Base-by-base conservation (phyloP, 1,140 invertebrate species). In the Ceratosolen solmsi region DNA sequence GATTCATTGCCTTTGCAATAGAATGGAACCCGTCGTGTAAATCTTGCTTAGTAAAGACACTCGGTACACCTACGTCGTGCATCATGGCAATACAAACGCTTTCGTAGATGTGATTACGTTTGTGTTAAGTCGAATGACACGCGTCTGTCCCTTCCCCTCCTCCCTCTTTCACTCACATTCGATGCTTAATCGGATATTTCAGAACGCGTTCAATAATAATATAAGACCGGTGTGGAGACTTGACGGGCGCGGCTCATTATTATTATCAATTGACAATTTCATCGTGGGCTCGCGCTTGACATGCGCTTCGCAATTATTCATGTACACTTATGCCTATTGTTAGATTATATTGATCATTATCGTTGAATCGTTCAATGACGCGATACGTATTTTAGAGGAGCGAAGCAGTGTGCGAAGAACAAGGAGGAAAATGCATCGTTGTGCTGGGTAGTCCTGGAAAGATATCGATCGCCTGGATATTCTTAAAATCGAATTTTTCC, bases 181-280 rank as follows among this genome's bases (percentile, higher is more conserved):
- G 58, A 77, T 41, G 36, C n/a, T 51, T 54, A 54, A 77, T 65
- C n/a, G n/a, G 58, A 77, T 65, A 38, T 41, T 56, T 38, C 36
- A 7, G 33, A 58, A 56, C 20, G 51, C 8, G 27, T 41, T n/a
- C n/a, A 49, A 41, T 46, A 36, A 68, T 20, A 20, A 25, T 36
- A 20, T 13, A n/a, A 38, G 30, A 33, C 22, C 70, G 30, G 27
- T 7, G 36, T 25, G 56, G 41, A 15, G 75, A 65, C 22, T n/a
- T 13, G n/a, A 49, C 38, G 65, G 77, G 77, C 41, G 68, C 27
- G 65, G 77, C 30, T 78, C 20, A 0, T 78, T 60, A 54, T 78
- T 60, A 54, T 76, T 76, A 76, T 78, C 60, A 78, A 70, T 63
- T 33, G 27, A 76, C 60, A 41, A 76, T 76, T 68, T 68, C 17